Base-by-base conservation (phyloP, 2,113 vertebrate species). In the Psammodynastes pulverulentus region DNA sequence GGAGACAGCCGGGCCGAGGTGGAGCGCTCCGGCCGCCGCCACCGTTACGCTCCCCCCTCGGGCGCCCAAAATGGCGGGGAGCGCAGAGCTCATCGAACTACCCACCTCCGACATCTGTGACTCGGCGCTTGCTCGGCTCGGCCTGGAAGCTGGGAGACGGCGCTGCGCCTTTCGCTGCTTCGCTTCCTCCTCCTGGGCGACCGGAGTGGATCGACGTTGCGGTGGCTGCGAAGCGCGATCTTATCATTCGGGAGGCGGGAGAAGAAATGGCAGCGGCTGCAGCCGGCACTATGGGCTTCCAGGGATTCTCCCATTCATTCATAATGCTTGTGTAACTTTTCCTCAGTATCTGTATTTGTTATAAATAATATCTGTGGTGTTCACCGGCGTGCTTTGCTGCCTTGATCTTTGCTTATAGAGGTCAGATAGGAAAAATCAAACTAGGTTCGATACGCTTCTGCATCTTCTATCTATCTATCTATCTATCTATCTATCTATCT, bases 1-100 rank as follows among this genome's bases (percentile, higher is more conserved):
- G 26, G 67, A 26, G 2, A 0, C 6, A 0, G 19, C 0, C 0
- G 0, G 34, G 0, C 39, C 62, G 12, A 52, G 21, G 15, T 12
- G 23, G 3, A 9, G 19, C 12, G 21, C 72, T 89, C 45, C 88
- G 6, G 24, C 89, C n/a, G 29, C 88, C 89, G 0, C 34, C 19
- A 89, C 53, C 17, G 19, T 39, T 9, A 29, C 21, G 0, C 2
- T 9, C 49, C 2, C 2, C 2, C 54, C 87, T 21, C 10, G 39
- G 6, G 62, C 48, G 26, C 39, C 49, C 86, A 52, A 88, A 8
- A 1, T 79, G 49, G 53, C 95, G 62, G 91, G 45, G 24, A 92
- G 34, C 53, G 5, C 3, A 48, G 72, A 92, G 52, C 17, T 9
- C 58, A n/a, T 92, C 72, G 94, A 58, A 45, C 5, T 2, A 0